Percentiles rank a stretch among this genome's conserved stretches.
These are phyloP conservation scores for Cybosia mesomella DNA, from an alignment of 2,888 invertebrate genomes.

Conservation along the genomic window DNA sequence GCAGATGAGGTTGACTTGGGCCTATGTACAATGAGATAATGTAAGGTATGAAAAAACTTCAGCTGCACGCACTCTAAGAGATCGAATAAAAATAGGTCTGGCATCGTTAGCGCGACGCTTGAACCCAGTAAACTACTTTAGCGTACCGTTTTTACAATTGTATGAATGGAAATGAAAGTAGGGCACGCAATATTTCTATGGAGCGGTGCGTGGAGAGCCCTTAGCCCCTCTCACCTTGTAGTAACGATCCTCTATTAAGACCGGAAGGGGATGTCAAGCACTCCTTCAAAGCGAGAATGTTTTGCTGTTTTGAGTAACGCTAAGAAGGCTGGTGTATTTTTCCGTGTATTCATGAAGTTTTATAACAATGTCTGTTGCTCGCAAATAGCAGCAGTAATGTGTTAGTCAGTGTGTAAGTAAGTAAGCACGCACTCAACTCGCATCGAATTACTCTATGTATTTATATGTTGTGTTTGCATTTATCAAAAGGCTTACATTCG, in stretches of 20 bases:
- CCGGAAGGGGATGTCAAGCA: slow-evolving; percentile 54
- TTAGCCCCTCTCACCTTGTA: slow-evolving; percentile 56
- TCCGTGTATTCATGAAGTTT: slow-evolving; percentile 28
- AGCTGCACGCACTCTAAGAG: slow-evolving; percentile 10
- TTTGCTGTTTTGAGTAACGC: slow-evolving; percentile 62
- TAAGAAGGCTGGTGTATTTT: slow-evolving; percentile 44
- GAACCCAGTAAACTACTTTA: slow-evolving; percentile 60
- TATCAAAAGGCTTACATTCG: neutral
- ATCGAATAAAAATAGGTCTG: slow-evolving; percentile 37
- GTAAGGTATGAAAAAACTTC: neutral
- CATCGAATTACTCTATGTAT: neutral
- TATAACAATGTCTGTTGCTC: slow-evolving; percentile 26
- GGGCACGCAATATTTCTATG: slow-evolving; percentile 72
- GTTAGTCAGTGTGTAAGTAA: neutral
- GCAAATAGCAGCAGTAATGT: neutral
- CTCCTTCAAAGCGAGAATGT: slow-evolving; percentile 58
- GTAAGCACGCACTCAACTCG: neutral
- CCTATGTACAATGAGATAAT: neutral
- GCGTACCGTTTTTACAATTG: slow-evolving; percentile 55
- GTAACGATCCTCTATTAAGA: slow-evolving; percentile 70
- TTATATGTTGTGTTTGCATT: neutral
- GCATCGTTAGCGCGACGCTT: slow-evolving; percentile 61
- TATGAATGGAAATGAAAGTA: slow-evolving; percentile 64
- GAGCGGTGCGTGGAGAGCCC: slow-evolving; percentile 61
- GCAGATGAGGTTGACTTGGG: too few relatives aligned